Percentiles rank a stretch among this genome's conserved stretches.
Conservation (phyloP, 2,888 invertebrate genomes). For the Pseudococcus jackbeardsleyi region DNA sequence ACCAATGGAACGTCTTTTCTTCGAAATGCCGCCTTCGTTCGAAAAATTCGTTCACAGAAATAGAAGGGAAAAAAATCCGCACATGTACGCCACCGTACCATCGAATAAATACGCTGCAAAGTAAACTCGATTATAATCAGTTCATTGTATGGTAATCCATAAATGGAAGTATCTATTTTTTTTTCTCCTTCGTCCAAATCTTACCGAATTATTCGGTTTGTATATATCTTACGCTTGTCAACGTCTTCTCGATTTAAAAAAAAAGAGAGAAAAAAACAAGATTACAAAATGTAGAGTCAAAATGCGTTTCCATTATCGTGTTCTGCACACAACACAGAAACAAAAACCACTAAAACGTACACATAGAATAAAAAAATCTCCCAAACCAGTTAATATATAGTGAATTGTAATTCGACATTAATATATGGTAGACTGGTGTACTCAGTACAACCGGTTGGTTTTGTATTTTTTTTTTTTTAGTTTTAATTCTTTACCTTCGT, state of each 20-base stretch:
- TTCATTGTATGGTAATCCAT: slow-evolving; percentile 65
- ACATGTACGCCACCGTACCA: background rate
- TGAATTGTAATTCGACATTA: slow-evolving; percentile 64
- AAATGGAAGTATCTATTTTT: slow-evolving; percentile 61
- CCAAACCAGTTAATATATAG: slow-evolving; percentile 58
- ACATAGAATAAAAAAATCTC: slow-evolving; percentile 20
- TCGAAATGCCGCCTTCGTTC: slow-evolving; percentile 62
- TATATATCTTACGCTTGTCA: slow-evolving; percentile 60
- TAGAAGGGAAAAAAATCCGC: background rate
- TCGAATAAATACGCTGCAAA: slow-evolving; percentile 44
- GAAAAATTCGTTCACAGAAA: slow-evolving; percentile 54
- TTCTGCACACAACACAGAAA: slow-evolving; percentile 50
- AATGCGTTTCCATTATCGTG: slow-evolving; percentile 61
- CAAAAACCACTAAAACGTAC: slow-evolving; percentile 46
- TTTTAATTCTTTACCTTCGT: background rate
- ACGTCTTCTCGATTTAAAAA: slow-evolving; percentile 56
- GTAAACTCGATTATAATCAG: slow-evolving; percentile 63
- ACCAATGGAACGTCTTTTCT: slow-evolving; percentile 56
- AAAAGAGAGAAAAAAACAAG: slow-evolving; percentile 38
- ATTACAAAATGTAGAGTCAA: slow-evolving; percentile 56
- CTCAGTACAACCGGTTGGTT: slow-evolving; percentile 59
- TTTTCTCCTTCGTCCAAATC: slow-evolving; percentile 34
- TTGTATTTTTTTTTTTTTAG: slow-evolving; percentile 40
- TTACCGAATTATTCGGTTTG: slow-evolving; percentile 46
- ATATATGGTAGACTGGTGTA: slow-evolving; percentile 58